Evolutionary conservation across 92 coral and sea anemone species (phyloP).

Genomic region (Plumapathes pennacea): DNA sequence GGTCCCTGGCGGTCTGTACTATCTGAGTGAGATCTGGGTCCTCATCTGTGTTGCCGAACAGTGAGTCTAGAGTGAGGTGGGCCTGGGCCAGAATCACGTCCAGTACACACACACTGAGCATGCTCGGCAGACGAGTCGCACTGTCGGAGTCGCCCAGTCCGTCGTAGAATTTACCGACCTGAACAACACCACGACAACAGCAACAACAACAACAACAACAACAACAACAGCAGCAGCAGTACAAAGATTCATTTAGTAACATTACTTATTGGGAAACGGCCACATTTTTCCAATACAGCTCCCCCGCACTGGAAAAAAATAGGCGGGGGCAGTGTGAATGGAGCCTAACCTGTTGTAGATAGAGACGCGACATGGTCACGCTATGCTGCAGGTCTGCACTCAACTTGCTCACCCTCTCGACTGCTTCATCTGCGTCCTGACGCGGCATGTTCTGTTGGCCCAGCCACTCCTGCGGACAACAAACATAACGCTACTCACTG

Average conservation of each 20-base stretch:
- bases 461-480: conserved; percentile 52
- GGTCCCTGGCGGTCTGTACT: conserved; percentile 67
- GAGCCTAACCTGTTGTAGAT: conserved; percentile 60
- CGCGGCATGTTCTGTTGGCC: conserved; percentile 48
- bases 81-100: conserved; percentile 80
- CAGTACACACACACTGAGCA: conserved; percentile 65
- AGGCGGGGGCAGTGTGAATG: not conserved
- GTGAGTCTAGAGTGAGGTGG: conserved; percentile 55
- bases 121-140: conserved; percentile 74
- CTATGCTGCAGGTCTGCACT: conserved; percentile 56
- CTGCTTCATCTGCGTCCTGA: conserved; percentile 29
- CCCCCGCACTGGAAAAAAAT: not conserved
- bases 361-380: conserved; percentile 57
- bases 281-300: too few relatives aligned
- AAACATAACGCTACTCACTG: too few relatives aligned
- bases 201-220: not conserved
- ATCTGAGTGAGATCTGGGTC: conserved; percentile 71
- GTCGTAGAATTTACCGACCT: conserved; percentile 51
- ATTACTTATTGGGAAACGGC: not conserved
- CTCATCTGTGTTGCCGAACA: conserved; percentile 78
- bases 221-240: not conserved
- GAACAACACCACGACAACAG: not conserved
- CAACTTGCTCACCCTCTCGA: conserved; percentile 50
- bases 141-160: conserved; percentile 28
- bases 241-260: not conserved